A percentile compares a stretch with the other conserved stretches of the same genome.
Conservation (phyloP, 2,797 vertebrate species). For the Schizothorax lantsangensis region DNA sequence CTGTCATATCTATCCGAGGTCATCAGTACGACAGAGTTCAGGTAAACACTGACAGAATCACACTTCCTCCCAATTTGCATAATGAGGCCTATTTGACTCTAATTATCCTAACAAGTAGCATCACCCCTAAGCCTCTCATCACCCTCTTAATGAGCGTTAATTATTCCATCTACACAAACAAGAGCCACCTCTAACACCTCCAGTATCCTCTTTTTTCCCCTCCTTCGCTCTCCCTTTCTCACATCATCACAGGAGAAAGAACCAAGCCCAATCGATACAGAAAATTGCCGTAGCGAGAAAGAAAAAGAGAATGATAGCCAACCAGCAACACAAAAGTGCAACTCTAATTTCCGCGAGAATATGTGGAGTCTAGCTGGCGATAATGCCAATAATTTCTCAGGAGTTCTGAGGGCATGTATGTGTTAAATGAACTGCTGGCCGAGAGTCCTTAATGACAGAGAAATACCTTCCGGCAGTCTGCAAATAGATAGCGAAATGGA, state of each 20-base stretch:
- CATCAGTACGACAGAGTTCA: conserved; percentile 69
- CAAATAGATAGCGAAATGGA: not conserved
- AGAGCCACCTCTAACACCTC: conserved; percentile 52
- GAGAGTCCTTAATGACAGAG: not conserved
- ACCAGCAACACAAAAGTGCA: conserved; percentile 28
- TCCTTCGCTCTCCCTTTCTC: conserved; percentile 12
- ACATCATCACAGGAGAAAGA: conserved; percentile 5
- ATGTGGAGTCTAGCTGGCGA: conserved; percentile 9
- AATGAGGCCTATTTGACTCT: conserved; percentile 80
- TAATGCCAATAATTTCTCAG: conserved; percentile 42
- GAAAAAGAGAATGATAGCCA: conserved; percentile 12
- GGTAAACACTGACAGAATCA: conserved; percentile 78
- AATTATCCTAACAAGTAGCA: conserved; percentile 73
- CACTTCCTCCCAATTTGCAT: conserved; percentile 74
- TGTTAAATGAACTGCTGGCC: conserved; percentile 47
- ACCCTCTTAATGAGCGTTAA: conserved; percentile 79
- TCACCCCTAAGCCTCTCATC: conserved; percentile 76
- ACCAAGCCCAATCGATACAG: conserved; percentile 25
- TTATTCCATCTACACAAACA: conserved; percentile 69
- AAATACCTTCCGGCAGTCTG: not conserved
- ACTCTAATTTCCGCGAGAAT: conserved; percentile 8
- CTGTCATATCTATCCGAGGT: conserved; percentile 47
- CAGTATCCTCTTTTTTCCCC: conserved; percentile 14
- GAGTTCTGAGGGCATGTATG: conserved; percentile 16
- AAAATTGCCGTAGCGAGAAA: conserved; percentile 12